These are phyloP conservation scores for Amia ocellicauda DNA, from an alignment of 2,113 vertebrate species.

Conservation along the genomic window DNA sequence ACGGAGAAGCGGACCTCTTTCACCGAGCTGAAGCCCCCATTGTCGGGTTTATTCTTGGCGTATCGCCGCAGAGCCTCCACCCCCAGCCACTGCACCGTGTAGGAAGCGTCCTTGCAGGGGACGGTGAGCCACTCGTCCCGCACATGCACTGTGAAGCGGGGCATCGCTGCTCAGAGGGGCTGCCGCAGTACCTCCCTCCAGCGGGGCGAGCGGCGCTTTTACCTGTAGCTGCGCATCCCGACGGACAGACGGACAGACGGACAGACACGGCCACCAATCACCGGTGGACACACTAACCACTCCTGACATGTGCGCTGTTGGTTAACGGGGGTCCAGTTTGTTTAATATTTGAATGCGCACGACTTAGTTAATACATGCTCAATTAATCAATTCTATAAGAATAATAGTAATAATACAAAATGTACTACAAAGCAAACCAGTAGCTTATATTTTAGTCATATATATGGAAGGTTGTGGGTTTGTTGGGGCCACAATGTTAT, in stretches of 20 bases:
- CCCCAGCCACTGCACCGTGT: slow-evolving; percentile 77
- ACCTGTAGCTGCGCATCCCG: slow-evolving; percentile 5
- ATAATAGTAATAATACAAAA: no score
- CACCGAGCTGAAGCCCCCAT: slow-evolving; percentile 74
- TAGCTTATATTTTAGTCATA: no score
- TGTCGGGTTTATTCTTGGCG: slow-evolving; percentile 92
- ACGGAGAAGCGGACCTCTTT: slow-evolving; percentile 75
- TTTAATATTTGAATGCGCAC: no score
- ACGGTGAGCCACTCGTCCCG: slow-evolving; percentile 93
- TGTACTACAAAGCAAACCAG: no score
- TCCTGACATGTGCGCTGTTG: no score
- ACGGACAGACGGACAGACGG: not conserved
- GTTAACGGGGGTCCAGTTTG: no score
- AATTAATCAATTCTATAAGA: no score
- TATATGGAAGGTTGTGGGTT: no score
- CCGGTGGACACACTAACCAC: slow-evolving; percentile 18
- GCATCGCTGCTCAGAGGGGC: slow-evolving; percentile 62
- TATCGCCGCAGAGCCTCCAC: slow-evolving; percentile 86
- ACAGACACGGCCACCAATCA: slow-evolving; percentile 45
- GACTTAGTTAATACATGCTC: no score
- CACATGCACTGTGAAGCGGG: slow-evolving; percentile 86
- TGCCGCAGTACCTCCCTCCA: slow-evolving; percentile 18
- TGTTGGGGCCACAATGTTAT: no score
- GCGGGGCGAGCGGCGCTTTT: slow-evolving; percentile 22
- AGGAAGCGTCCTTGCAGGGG: slow-evolving; percentile 68